A percentile compares a stretch with the other conserved stretches of the same genome.
These are phyloP conservation scores for Epicauta chinensis DNA, from an alignment of 1,140 invertebrate species.

Conservation along the genomic window DNA sequence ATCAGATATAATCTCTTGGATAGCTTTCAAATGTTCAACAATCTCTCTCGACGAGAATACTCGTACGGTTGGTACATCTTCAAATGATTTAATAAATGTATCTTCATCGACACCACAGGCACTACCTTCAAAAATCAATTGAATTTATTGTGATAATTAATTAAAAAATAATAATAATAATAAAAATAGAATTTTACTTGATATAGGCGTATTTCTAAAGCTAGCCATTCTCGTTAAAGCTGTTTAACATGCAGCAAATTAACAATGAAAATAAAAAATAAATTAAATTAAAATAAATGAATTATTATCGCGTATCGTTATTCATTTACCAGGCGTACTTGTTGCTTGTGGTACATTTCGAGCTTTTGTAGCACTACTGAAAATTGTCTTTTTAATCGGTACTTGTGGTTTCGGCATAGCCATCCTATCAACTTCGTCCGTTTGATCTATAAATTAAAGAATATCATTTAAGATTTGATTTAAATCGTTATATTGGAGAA, in stretches of 20 bases:
- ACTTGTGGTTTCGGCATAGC: constrained; percentile 36
- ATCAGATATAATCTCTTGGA: constrained; percentile 71
- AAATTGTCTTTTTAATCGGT: constrained; percentile 38
- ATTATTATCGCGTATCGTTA: not conserved
- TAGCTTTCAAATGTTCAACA: constrained; percentile 72
- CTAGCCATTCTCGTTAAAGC: constrained; percentile 34
- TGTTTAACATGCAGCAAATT: constrained; percentile 31
- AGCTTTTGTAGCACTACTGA: constrained; percentile 33
- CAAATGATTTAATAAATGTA: constrained; percentile 78
- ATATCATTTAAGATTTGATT: not conserved
- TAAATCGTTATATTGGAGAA: too few relatives aligned
- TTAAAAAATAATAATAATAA: constrained; percentile 6
- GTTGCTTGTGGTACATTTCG: constrained; percentile 1
- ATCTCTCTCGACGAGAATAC: constrained; percentile 80
- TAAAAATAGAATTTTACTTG: constrained; percentile 30
- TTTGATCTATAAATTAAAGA: constrained; percentile 1
- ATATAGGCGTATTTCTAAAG: constrained; percentile 33
- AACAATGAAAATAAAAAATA: constrained; percentile 23
- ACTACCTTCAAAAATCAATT: constrained; percentile 29
- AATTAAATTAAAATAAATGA: constrained; percentile 28
- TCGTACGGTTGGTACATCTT: constrained; percentile 72
- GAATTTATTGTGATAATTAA: too few relatives aligned
- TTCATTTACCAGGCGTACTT: not conserved
- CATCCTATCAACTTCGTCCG: constrained; percentile 41
- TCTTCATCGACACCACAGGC: constrained; percentile 87